Evolutionary conservation across 1,140 invertebrate genomes (phyloP), one percentile per base, ranked within the genome.

Genomic region (Leptinotarsa lineolata): DNA sequence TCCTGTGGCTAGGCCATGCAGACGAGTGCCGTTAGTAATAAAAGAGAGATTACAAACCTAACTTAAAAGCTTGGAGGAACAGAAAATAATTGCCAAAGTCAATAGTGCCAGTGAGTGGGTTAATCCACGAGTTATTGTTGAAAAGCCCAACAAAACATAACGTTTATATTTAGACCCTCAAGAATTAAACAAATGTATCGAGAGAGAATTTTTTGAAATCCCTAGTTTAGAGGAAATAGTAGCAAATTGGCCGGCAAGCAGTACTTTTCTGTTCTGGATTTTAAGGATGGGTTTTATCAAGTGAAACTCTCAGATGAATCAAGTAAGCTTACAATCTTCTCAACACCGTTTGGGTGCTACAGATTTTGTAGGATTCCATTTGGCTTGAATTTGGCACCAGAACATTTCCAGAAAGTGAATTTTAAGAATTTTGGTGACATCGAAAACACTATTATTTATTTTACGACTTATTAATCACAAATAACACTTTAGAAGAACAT

Each of bases 261-360:
- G 63, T 77, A 70, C 64, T 79, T 79, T 70, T 72, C 72, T 46
- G 67, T 73, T 12, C 64, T 80, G 44, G 79, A 80, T 73, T 75
- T 77, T 30, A 76, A 72, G 13, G 77, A 76, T 12, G 77, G 75
- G n/a, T 80, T 79, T 74, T 79, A 72, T 73, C 58, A 76, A 44
- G 54, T 72, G 11, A 22, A 76, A 61, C 24, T 81, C 39, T 76
- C 77, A 54, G 58, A 73, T n/a, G 68, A 73, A 5, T 78, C 78
- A 54, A 72, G 69, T 21, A 69, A 79, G 85, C 83, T 13, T 84
- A 48, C 46, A 48, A 48, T 8, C 16, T 48, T 86, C 72, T 81
- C 78, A 59, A 85, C 85, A 11, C 81, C 79, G 3, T 85, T 82
- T 74, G 83, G 84, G 21, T 70, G 82, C 44, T 82, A 80, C 58